phyloP scores from a whole-genome alignment of 2,113 vertebrate species.

The Sorex araneus region DNA sequence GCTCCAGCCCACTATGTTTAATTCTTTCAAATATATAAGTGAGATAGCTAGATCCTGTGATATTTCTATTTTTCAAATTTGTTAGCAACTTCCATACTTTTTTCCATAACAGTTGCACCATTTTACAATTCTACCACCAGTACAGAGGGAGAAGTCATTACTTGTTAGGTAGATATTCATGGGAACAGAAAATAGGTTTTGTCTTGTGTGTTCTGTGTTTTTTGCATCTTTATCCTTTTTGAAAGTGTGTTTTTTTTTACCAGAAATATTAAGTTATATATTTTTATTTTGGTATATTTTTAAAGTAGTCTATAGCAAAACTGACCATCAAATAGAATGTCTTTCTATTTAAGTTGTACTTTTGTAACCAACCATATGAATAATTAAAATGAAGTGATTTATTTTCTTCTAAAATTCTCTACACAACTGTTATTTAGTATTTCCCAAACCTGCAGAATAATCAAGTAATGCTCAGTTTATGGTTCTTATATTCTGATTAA shows the following conservation, averaged over 20 bases:
- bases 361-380: not conserved
- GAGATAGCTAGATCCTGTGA: not conserved
- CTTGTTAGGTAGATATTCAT: slow-evolving; percentile 8
- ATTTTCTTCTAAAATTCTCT: not conserved
- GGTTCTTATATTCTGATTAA: not conserved
- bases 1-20: too few species aligned
- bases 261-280: not conserved
- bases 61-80: slow-evolving; percentile 16
- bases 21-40: not conserved
- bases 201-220: not conserved
- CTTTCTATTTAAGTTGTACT: not conserved
- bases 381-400: slow-evolving; percentile 22
- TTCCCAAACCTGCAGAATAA: not conserved
- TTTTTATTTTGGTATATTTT: not conserved
- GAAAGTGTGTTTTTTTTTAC: not conserved
- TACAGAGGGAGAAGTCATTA: not conserved
- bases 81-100: not conserved
- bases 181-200: not conserved
- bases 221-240: not conserved
- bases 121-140: not conserved
- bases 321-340: not conserved
- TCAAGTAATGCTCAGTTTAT: not conserved
- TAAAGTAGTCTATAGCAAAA: not conserved
- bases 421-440: not conserved
- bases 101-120: not conserved